A percentile compares a stretch with the other conserved stretches of the same genome.
phyloP scores from a whole-genome alignment of 2,113 vertebrate species.

The Nyctereutes procyonoides region DNA sequence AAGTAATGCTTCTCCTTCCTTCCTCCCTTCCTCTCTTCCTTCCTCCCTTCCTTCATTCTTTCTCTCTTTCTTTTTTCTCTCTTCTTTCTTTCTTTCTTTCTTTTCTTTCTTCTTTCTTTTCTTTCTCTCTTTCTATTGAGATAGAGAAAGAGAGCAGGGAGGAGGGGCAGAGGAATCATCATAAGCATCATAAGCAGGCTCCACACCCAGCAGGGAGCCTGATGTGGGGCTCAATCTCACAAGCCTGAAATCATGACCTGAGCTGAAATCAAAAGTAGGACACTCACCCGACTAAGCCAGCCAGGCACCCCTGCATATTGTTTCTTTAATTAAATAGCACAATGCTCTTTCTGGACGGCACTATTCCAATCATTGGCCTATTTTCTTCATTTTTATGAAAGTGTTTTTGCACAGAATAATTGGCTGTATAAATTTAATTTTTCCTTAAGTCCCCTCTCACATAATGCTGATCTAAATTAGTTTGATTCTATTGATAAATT shows the following conservation, averaged over 20 bases:
- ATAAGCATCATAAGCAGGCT: not conserved
- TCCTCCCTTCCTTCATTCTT: too few species aligned
- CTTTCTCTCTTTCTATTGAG: not conserved
- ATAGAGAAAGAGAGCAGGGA: not conserved
- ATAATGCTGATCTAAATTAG: not conserved
- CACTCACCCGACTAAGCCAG: not conserved
- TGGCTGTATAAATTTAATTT: not conserved
- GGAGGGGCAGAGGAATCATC: not conserved
- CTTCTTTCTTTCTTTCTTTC: not conserved
- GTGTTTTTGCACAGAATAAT: not conserved
- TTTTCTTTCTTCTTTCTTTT: not conserved
- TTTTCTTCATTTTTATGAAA: not conserved
- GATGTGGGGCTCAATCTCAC: not conserved
- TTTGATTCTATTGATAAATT: not conserved
- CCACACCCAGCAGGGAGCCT: not conserved
- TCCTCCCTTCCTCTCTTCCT: too few species aligned
- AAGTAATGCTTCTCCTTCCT: not conserved
- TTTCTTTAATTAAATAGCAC: conserved; percentile 17
- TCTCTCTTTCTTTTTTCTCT: too few species aligned
- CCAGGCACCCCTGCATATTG: not conserved
- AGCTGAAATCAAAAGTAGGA: not conserved
- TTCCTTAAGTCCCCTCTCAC: not conserved
- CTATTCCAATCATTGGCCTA: not conserved
- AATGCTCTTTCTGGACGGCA: not conserved
- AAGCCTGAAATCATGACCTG: not conserved